These are phyloP conservation scores for Machimus rusticus DNA, from an alignment of 2,888 invertebrate species.

Conservation along the genomic window DNA sequence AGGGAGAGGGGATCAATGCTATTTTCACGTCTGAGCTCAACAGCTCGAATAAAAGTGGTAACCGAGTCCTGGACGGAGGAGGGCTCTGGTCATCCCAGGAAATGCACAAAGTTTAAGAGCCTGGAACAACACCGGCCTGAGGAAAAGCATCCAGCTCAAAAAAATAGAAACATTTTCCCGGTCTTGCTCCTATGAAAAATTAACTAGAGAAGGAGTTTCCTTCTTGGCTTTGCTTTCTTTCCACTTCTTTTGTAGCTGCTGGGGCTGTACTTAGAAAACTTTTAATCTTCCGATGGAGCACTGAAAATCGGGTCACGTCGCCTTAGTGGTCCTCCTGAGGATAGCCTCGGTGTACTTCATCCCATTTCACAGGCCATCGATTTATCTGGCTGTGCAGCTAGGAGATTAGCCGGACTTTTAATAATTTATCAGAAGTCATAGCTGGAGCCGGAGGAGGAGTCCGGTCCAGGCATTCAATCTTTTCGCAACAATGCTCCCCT, in stretches of 20 bases:
- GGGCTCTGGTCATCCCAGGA: not conserved
- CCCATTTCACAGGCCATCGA: slow-evolving; percentile 27
- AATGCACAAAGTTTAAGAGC: slow-evolving; percentile 11
- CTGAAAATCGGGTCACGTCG: slow-evolving; percentile 30
- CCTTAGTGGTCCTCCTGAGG: slow-evolving; percentile 14
- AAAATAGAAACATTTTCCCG: not conserved
- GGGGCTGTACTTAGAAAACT: slow-evolving; percentile 24
- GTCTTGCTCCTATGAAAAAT: not conserved
- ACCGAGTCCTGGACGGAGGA: not conserved
- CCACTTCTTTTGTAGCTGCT: slow-evolving; percentile 6
- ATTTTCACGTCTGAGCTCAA: not conserved
- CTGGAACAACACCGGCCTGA: not conserved
- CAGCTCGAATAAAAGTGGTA: not conserved
- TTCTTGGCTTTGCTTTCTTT: slow-evolving; percentile 7
- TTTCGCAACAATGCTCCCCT: not conserved
- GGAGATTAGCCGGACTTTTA: slow-evolving; percentile 5
- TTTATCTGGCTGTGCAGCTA: not conserved
- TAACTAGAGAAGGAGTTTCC: slow-evolving; percentile 16
- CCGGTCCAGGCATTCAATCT: not conserved
- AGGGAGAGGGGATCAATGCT: not conserved
- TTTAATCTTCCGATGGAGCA: slow-evolving; percentile 23
- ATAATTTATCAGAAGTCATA: slow-evolving; percentile 22
- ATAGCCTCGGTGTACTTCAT: slow-evolving; percentile 15
- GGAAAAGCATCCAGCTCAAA: not conserved
- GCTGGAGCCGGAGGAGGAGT: not conserved